Percentiles rank a stretch among this genome's conserved stretches.
Evolutionary conservation across 2,797 vertebrate genomes (phyloP).

Genomic region (Enteromius argenteus): DNA sequence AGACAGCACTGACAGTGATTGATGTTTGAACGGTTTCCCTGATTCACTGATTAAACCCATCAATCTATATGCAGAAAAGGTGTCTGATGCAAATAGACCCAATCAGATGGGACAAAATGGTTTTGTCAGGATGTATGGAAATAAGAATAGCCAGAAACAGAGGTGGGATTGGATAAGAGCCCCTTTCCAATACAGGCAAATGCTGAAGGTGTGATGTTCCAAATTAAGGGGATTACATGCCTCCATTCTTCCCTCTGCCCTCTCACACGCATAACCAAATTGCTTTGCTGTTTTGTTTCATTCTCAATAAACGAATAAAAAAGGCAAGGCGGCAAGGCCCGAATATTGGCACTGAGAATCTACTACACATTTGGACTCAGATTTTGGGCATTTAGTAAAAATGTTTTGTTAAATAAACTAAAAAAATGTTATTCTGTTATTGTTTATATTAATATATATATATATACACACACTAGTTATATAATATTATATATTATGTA

Average conservation of each 20-base stretch:
- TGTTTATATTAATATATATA: background rate
- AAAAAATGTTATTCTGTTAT: background rate
- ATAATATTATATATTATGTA: too few species aligned
- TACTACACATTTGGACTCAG: background rate
- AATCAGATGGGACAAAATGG: slow-evolving; percentile 91
- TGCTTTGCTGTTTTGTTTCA: slow-evolving; percentile 73
- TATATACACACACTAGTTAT: background rate
- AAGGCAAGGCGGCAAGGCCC: background rate
- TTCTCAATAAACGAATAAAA: slow-evolving; percentile 63
- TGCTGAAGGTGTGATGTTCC: slow-evolving; percentile 72
- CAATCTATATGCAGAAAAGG: slow-evolving; percentile 98
- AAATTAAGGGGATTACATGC: slow-evolving; percentile 82
- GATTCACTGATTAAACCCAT: slow-evolving; percentile 99
- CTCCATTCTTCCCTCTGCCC: slow-evolving; percentile 68
- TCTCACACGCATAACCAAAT: slow-evolving; percentile 67
- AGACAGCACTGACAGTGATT: slow-evolving; percentile 88
- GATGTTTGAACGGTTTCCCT: slow-evolving; percentile 92
- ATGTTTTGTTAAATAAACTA: background rate
- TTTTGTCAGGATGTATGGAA: slow-evolving; percentile 90
- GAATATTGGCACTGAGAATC: background rate
- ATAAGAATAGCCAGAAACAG: slow-evolving; percentile 72
- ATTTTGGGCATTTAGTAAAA: slow-evolving; percentile 11
- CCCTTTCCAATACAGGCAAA: slow-evolving; percentile 61
- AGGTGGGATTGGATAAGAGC: slow-evolving; percentile 64
- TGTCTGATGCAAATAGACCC: slow-evolving; percentile 93